A percentile compares a stretch with the other conserved stretches of the same genome.
These are phyloP conservation scores for Cyaniris semiargus DNA, from an alignment of 2,888 invertebrate species.

Conservation along the genomic window DNA sequence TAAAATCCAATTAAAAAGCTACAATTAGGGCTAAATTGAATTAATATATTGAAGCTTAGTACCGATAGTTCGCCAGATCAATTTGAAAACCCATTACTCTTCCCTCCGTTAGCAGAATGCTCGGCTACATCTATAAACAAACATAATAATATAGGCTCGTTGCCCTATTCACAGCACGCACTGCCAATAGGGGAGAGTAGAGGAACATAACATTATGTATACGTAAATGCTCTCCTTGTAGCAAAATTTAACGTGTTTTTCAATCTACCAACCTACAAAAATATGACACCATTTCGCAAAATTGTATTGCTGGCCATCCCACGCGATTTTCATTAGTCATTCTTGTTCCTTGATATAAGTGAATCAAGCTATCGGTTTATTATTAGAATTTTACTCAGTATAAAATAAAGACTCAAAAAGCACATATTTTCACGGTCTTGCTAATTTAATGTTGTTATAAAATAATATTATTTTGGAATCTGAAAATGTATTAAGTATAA, in stretches of 20 bases:
- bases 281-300: slow-evolving; percentile 1
- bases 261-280: neutral
- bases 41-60: slow-evolving; percentile 15
- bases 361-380: no score
- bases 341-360: neutral
- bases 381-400: no score
- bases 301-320: neutral
- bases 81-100: slow-evolving; percentile 58
- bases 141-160: slow-evolving; percentile 1
- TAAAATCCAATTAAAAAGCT: neutral
- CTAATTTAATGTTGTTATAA: no score
- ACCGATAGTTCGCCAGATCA: slow-evolving; percentile 47
- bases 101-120: slow-evolving; percentile 39
- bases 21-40: neutral
- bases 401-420: no score
- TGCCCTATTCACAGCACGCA: slow-evolving; percentile 35
- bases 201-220: slow-evolving; percentile 50
- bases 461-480: no score
- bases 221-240: slow-evolving; percentile 39
- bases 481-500: neutral
- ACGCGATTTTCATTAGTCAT: neutral
- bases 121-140: slow-evolving; percentile 7
- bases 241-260: slow-evolving; percentile 34
- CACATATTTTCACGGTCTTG: no score
- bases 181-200: slow-evolving; percentile 46